Percentiles rank a stretch among this genome's conserved stretches.
These are phyloP conservation scores for Carapus acus DNA, from an alignment of 2,797 vertebrate genomes.

Conservation along the genomic window DNA sequence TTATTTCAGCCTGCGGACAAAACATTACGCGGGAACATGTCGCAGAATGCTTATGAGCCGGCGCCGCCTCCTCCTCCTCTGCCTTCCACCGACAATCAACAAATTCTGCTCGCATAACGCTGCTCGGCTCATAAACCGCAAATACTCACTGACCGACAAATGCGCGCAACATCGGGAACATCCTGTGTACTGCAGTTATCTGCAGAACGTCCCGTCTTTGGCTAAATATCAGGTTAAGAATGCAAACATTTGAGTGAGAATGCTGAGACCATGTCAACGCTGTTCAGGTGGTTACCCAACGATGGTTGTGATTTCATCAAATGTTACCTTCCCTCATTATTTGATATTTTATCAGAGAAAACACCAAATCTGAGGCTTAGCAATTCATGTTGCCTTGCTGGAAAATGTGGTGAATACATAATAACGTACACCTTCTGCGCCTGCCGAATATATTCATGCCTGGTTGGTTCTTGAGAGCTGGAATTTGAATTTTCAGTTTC, in stretches of 20 bases:
- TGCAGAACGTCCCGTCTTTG: neutral
- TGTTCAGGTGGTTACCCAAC: no score
- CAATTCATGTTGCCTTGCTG: no score
- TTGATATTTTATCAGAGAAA: no score
- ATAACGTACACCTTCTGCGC: no score
- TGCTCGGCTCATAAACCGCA: slow-evolving; percentile 20
- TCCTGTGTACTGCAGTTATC: neutral
- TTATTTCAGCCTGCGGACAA: slow-evolving; percentile 55
- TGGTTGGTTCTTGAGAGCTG: no score
- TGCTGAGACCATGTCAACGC: no score
- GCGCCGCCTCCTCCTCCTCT: slow-evolving; percentile 37
- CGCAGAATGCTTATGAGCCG: slow-evolving; percentile 47
- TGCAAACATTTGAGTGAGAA: no score
- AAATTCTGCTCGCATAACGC: slow-evolving; percentile 33
- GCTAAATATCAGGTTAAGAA: no score
- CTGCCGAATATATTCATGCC: no score
- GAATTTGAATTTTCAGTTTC: slow-evolving; percentile 17
- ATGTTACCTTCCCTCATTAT: no score
- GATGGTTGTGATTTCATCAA: no score
- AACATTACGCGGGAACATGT: slow-evolving; percentile 41
- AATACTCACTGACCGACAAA: slow-evolving; percentile 3
- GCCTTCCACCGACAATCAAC: slow-evolving; percentile 30
- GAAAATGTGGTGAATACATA: neutral
- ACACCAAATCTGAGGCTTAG: no score
- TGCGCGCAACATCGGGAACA: neutral